A percentile compares a stretch with the other conserved stretches of the same genome.
Conservation (phyloP, 2,113 vertebrate species). For the Sinocyclocheilus anophthalmus region DNA sequence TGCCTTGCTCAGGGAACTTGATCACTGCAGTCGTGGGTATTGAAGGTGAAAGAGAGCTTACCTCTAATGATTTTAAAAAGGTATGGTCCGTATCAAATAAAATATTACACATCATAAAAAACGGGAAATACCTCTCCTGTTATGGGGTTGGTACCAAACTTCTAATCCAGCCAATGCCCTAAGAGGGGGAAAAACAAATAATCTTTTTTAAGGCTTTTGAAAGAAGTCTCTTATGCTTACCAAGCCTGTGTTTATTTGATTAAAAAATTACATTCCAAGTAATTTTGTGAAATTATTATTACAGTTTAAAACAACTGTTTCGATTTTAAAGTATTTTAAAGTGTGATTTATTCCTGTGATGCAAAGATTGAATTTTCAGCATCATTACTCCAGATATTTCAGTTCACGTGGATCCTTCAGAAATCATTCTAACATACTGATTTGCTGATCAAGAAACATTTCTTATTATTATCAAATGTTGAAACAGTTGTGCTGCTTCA, state of each 20-base stretch:
- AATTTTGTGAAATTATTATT: neutral
- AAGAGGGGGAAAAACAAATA: slow-evolving; percentile 30
- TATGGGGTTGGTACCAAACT: slow-evolving; percentile 91
- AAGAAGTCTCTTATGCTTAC: too few relatives aligned
- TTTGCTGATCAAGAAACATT: too few relatives aligned
- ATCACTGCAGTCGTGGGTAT: too few relatives aligned
- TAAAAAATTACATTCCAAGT: too few relatives aligned
- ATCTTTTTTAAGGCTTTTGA: neutral
- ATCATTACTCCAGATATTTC: neutral
- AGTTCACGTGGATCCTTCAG: neutral
- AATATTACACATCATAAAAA: neutral
- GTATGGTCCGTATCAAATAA: neutral
- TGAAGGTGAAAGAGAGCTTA: neutral
- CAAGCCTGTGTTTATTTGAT: too few relatives aligned
- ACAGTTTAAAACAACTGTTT: neutral
- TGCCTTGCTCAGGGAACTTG: too few relatives aligned
- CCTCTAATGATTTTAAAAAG: neutral
- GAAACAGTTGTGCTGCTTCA: too few relatives aligned
- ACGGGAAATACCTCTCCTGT: slow-evolving; percentile 85
- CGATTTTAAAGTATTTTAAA: too few relatives aligned
- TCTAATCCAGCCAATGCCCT: slow-evolving; percentile 98
- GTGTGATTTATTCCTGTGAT: too few relatives aligned
- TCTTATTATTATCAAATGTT: too few relatives aligned
- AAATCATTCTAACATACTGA: neutral
- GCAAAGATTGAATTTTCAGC: neutral